phyloP scores from a whole-genome alignment of 2,113 vertebrate genomes.

The Psophia crepitans region DNA sequence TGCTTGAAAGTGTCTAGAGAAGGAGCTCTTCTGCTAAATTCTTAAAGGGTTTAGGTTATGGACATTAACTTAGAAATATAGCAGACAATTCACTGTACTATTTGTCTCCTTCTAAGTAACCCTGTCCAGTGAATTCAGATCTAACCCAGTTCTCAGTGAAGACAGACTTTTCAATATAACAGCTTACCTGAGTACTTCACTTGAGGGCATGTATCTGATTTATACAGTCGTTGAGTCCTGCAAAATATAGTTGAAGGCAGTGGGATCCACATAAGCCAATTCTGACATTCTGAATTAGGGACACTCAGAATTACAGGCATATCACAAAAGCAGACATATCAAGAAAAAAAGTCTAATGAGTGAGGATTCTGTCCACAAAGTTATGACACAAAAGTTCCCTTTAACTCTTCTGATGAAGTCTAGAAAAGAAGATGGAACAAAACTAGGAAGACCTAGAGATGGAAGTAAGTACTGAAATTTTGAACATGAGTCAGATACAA shows the following conservation, averaged over 20 bases:
- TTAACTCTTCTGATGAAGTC: not conserved
- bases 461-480: not conserved
- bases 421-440: not conserved
- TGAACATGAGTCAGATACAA: fast-evolving
- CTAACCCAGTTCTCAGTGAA: not conserved
- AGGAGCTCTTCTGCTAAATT: not conserved
- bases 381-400: not conserved
- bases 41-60: not conserved
- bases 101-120: not conserved
- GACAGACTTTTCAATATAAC: not conserved
- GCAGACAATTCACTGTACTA: not conserved
- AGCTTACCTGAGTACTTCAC: not conserved
- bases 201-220: not conserved
- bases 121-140: not conserved
- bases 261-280: not conserved
- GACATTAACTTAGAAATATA: not conserved
- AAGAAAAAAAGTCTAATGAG: not conserved
- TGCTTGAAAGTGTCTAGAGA: not conserved
- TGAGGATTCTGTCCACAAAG: not conserved
- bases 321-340: not conserved
- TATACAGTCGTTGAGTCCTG: not conserved
- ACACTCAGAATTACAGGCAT: not conserved
- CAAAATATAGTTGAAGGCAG: not conserved
- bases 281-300: not conserved
- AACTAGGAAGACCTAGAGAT: not conserved